Base-by-base conservation (phyloP, 2,888 invertebrate species). In the Rhagonycha lutea region DNA sequence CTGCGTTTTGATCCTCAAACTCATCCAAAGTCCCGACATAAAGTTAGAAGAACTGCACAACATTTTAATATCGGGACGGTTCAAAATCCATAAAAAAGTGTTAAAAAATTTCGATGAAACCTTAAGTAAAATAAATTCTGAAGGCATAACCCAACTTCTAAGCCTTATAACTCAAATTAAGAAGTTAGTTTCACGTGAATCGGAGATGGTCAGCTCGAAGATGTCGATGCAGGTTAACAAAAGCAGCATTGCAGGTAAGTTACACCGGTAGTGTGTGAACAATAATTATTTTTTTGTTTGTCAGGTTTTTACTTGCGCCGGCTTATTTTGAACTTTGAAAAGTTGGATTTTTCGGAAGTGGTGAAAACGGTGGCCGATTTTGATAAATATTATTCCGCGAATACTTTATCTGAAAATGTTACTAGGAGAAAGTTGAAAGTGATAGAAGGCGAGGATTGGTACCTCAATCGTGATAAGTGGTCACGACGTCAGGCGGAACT, bases 401-500 rank as follows among this genome's bases (percentile, higher is more conserved):
- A 76, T 18, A 18, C 14, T n/a, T 9, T 10, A 91, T 91, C 81
- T 18, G 71, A 61, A 60, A 75, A 61, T 63, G 61, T 73, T 71
- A 47, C 47, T 47, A n/a, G 70, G 62, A 68, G 69, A 14, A 89
- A 89, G 83, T 90, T 91, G 63, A 11, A 74, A 32, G 28, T 32
- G 32, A 12, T 65, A 14, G 23, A 62, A 62, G 23, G 23, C 7
- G 23, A 62, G 10, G 26, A 65, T 65, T 86, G 86, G 85, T 82
- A 80, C 81, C 89, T 89, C 78, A 90, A 91, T 80, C 90, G 92
- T 81, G 91, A 92, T 80, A 92, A 92, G 75, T 96, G 95, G 95
- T 96, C 96, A 1, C 92, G 94, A 78, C 93, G 95, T 82, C 97
- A 97, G 88, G 96, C 97, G 0, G 97, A 97, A 86, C 89, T 96